Base-by-base conservation (phyloP, 1,140 invertebrate genomes). In the Alviniconcha marisindica region DNA sequence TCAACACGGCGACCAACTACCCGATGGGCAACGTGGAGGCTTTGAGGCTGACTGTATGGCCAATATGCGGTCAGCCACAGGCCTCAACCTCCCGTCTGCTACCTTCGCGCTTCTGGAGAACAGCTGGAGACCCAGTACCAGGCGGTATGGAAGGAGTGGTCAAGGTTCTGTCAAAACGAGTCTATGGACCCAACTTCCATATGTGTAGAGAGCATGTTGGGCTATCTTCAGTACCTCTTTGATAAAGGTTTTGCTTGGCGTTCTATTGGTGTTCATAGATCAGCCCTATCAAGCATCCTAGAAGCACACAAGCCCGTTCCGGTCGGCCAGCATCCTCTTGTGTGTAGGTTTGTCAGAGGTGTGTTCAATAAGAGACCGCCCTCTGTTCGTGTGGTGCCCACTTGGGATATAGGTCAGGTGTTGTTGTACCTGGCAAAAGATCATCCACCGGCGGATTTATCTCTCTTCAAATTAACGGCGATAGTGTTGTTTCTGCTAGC, bases 131-230 rank as follows among this genome's bases (percentile, higher is more conserved):
- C 14, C 33, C 69, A 38, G 40, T 73, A 42, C 69, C 15, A 73
- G 33, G 69, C 40, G n/a, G 69, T 73, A 28, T 73, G 33, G 40
- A n/a, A 18, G 36, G 33, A 73, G 33, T 38, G 40, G 40, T 42
- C 31, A 33, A 18, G 69, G 14, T 38, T 36, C 40, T 73, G 10
- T 4, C 18, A 28, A 15, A n/a, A 24, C 56, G 28, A 60, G 56
- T 24, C 56, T 73, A 33, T 42, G 40, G 33, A 73, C 69, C 69
- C 69, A 42, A 33, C 69, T 73, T 33, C 69, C 3, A 33, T 73
- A 5, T 73, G 18, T 3, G 24, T 38, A 73, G 69, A 73, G 14
- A 73, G 31, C 14, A 42, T 73, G 40, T 28, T 73, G 33, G 69
- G 36, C 7, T 42, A 73, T 14, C 69, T 73, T 33, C 69, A 38